Percentiles rank a stretch among this genome's conserved stretches.
These are phyloP conservation scores for Montipora capitata DNA, from an alignment of 92 coral and sea anemone genomes.

Conservation along the genomic window DNA sequence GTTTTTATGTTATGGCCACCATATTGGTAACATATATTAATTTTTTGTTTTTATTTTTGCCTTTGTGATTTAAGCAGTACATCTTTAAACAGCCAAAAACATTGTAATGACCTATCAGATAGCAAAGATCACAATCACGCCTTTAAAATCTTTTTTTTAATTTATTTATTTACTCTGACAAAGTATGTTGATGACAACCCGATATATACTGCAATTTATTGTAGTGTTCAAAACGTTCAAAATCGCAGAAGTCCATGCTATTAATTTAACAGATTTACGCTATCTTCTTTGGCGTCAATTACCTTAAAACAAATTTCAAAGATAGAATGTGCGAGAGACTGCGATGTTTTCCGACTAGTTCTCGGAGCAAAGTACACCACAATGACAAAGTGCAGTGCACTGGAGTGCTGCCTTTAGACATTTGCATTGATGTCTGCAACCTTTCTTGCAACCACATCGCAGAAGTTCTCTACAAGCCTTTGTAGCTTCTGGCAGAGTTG, in stretches of 20 bases:
- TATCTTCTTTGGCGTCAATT: not conserved
- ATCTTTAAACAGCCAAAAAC: too few relatives aligned
- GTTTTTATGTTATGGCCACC: too few relatives aligned
- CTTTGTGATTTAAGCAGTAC: not conserved
- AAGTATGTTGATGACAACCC: too few relatives aligned
- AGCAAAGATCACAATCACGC: too few relatives aligned
- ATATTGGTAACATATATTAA: too few relatives aligned
- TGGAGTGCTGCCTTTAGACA: too few relatives aligned
- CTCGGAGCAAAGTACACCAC: too few relatives aligned
- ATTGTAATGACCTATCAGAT: too few relatives aligned
- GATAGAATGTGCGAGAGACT: not conserved
- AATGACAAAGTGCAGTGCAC: too few relatives aligned
- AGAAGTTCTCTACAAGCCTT: slow-evolving; percentile 67
- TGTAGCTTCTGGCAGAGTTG: slow-evolving; percentile 65
- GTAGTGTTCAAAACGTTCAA: not conserved
- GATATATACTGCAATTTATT: not conserved
- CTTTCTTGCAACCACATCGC: slow-evolving; percentile 60
- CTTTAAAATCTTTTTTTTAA: too few relatives aligned
- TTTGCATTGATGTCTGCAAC: too few relatives aligned
- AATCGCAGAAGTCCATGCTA: not conserved
- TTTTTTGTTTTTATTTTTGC: not conserved
- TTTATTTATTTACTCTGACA: too few relatives aligned
- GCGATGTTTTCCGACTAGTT: not conserved
- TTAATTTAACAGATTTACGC: not conserved
- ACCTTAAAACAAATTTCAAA: not conserved